Percentiles rank a stretch among this genome's conserved stretches.
phyloP scores from a whole-genome alignment of 2,113 vertebrate genomes.

The Chaetodon auriga region DNA sequence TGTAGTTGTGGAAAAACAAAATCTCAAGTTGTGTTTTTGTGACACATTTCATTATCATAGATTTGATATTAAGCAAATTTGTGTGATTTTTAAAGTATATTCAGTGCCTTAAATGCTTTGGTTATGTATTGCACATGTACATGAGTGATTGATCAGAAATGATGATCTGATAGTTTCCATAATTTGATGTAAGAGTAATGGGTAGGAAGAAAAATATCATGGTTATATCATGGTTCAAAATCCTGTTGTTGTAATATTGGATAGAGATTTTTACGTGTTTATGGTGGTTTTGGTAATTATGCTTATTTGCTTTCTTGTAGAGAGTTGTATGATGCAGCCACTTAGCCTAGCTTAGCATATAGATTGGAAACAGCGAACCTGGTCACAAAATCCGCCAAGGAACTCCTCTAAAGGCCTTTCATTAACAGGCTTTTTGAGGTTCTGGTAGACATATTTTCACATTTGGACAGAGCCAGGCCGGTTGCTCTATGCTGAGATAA shows the following conservation, averaged over 20 bases:
- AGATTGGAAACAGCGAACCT: neutral
- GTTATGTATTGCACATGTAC: neutral
- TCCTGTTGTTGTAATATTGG: neutral
- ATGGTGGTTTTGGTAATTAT: neutral
- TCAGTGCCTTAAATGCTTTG: neutral
- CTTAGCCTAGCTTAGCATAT: conserved; percentile 1
- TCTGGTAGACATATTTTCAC: neutral
- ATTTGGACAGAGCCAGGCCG: no score
- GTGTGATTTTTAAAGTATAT: conserved; percentile 26
- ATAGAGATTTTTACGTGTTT: neutral
- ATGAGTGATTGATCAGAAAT: conserved; percentile 5
- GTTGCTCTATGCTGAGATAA: neutral
- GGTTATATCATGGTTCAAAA: neutral
- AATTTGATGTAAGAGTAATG: neutral
- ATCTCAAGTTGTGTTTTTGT: neutral
- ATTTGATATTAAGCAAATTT: neutral
- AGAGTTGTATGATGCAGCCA: neutral
- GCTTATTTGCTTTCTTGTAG: neutral
- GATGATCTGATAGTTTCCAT: conserved; percentile 3
- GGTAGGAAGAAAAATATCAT: neutral
- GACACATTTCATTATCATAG: conserved; percentile 38
- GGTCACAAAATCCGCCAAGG: neutral
- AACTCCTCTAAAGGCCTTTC: no score
- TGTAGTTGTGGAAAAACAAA: neutral
- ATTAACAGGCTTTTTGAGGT: neutral